Evolutionary conservation across 2,888 invertebrate genomes (phyloP).

Genomic region (Leptogaster cylindrica): DNA sequence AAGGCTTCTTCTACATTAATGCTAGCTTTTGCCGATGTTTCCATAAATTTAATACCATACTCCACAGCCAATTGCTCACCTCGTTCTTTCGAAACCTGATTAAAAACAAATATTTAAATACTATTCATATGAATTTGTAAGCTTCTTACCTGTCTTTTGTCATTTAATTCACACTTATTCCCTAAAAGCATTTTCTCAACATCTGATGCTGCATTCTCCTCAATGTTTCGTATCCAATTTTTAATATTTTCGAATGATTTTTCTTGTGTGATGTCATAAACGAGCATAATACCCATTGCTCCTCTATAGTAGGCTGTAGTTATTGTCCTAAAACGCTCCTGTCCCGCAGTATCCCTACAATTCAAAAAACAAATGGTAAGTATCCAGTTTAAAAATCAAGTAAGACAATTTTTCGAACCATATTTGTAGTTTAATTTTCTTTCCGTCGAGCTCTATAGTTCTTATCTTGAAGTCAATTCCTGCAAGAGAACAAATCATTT

Average conservation of each 20-base stretch:
- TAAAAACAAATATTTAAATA: neutral
- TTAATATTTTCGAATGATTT: slow-evolving; percentile 99
- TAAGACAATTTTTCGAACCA: slow-evolving; percentile 69
- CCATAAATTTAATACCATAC: slow-evolving; percentile 98
- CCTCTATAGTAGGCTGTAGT: slow-evolving; percentile 99
- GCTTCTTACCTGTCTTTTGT: slow-evolving; percentile 80
- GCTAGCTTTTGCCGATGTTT: slow-evolving; percentile 98
- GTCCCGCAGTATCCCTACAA: slow-evolving; percentile 96
- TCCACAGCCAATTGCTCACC: slow-evolving; percentile 97
- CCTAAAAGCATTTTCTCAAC: slow-evolving; percentile 99
- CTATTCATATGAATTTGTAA: neutral
- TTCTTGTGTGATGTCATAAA: slow-evolving; percentile 99
- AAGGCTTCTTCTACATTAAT: slow-evolving; percentile 98
- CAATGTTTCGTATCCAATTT: slow-evolving; percentile 99
- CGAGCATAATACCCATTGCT: slow-evolving; percentile 99
- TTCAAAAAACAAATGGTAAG: neutral
- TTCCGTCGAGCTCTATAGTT: slow-evolving; percentile 96
- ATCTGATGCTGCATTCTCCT: slow-evolving; percentile 98
- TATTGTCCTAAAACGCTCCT: slow-evolving; percentile 98
- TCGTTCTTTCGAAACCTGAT: slow-evolving; percentile 87
- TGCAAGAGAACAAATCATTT: slow-evolving; percentile 56
- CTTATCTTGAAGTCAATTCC: slow-evolving; percentile 99
- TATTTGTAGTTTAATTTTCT: slow-evolving; percentile 99
- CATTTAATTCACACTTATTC: slow-evolving; percentile 98
- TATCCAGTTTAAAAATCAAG: slow-evolving; percentile 21